phyloP scores from a whole-genome alignment of 2,797 vertebrate genomes.

The Balearica regulorum region DNA sequence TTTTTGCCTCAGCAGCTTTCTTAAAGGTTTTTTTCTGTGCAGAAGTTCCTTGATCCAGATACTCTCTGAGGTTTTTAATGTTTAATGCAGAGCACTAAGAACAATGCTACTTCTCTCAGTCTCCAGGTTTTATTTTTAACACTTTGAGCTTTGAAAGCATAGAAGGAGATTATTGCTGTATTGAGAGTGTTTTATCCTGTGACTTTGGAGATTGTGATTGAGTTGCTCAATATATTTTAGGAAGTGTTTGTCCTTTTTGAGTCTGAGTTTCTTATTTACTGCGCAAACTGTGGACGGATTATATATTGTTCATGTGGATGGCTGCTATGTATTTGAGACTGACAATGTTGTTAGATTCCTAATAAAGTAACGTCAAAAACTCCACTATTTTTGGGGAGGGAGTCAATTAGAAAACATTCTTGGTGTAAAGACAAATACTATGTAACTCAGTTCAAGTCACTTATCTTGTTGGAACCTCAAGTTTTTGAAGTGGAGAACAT shows the following conservation, averaged over 20 bases:
- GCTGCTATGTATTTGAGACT: background rate
- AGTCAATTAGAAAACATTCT: background rate
- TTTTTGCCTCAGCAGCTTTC: background rate
- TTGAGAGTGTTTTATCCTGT: background rate
- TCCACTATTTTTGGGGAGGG: slow-evolving; percentile 15
- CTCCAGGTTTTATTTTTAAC: background rate
- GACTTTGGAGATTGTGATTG: background rate
- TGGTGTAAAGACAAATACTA: slow-evolving; percentile 14
- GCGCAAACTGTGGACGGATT: background rate
- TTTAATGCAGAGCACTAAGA: background rate
- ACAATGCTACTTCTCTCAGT: background rate
- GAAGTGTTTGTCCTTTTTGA: background rate
- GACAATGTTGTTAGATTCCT: background rate
- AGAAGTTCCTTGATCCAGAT: background rate
- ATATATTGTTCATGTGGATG: background rate
- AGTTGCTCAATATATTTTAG: background rate
- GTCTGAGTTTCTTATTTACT: background rate
- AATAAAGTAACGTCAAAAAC: slow-evolving; percentile 44
- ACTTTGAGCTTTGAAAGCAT: background rate
- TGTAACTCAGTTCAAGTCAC: slow-evolving; percentile 46
- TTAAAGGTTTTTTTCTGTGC: background rate
- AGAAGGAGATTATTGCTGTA: background rate
- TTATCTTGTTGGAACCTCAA: slow-evolving; percentile 65
- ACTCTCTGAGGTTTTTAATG: background rate
- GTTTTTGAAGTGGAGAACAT: slow-evolving; percentile 66